Base-by-base conservation (phyloP, 2,888 invertebrate species). In the Endomychus coccineus region DNA sequence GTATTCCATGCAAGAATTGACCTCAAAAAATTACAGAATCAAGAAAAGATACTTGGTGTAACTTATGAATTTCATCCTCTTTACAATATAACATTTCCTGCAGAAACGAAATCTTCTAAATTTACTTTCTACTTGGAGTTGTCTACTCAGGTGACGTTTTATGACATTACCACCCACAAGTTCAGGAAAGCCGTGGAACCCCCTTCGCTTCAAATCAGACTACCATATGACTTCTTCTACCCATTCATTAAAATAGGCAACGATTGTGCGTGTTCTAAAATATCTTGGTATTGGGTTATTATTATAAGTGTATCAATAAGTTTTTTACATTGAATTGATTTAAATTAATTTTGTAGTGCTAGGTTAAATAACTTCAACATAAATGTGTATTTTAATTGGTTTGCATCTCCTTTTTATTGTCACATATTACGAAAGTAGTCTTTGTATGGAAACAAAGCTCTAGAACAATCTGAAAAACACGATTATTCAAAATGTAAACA, bases 201-300 rank as follows among this genome's bases (percentile, higher is more conserved):
- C 23, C 78, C 78, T 3, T 66, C 69, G 19, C 66, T 76, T 34
- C 65, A 72, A 34, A 67, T 75, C 29, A 68, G 67, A 48, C 60
- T 78, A 30, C 78, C 78, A 1, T 62, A 70, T 40, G 77, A 78
- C 56, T 79, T 79, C 59, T 79, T 78, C 59, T 78, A 78, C 54
- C 78, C 79, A 1, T 74, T 74, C 46, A 48, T 64, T 21, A 61
- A 56, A 50, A 27, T 37, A 25, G 27, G 22, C 11, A 37, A 37
- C 24, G 4, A 16, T 4, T 16, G 15, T n/a, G n/a, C n/a, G n/a
- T n/a, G n/a, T n/a, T n/a, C n/a, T n/a, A n/a, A n/a, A n/a, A n/a
- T n/a, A n/a, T n/a, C n/a, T n/a, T n/a, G n/a, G n/a, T n/a, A n/a
- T n/a, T n/a, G n/a, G n/a, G n/a, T n/a, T n/a, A n/a, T n/a, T n/a